phyloP scores from a whole-genome alignment of 2,797 vertebrate genomes.

The Cryptoblepharus egeriae region DNA sequence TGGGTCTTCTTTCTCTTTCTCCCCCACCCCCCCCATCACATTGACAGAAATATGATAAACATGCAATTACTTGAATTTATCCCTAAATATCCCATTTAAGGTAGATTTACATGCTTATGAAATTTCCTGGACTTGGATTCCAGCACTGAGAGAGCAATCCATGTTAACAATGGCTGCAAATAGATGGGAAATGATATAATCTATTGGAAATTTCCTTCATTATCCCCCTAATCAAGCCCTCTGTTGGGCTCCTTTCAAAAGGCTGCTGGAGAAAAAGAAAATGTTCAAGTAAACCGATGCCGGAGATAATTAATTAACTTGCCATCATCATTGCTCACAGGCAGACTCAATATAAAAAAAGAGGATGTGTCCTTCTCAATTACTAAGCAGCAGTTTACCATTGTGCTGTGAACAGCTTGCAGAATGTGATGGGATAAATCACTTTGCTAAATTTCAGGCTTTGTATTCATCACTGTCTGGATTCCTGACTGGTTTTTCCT shows the following conservation, averaged over 20 bases:
- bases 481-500: slow-evolving; percentile 52
- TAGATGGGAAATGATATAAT: slow-evolving; percentile 71
- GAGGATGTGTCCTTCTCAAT: slow-evolving; percentile 72
- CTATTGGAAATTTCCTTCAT: slow-evolving; percentile 76
- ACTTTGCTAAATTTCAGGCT: slow-evolving; percentile 61
- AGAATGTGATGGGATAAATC: slow-evolving; percentile 66
- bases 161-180: slow-evolving; percentile 65
- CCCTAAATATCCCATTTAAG: slow-evolving; percentile 65
- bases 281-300: slow-evolving; percentile 75
- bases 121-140: slow-evolving; percentile 58
- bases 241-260: slow-evolving; percentile 74
- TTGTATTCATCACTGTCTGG: slow-evolving; percentile 50
- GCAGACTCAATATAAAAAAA: slow-evolving; percentile 59
- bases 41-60: slow-evolving; percentile 71
- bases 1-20: slow-evolving; percentile 29
- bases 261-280: slow-evolving; percentile 62
- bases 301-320: slow-evolving; percentile 78
- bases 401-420: slow-evolving; percentile 59
- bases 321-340: slow-evolving; percentile 65
- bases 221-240: slow-evolving; percentile 75
- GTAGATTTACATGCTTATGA: slow-evolving; percentile 66
- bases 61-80: slow-evolving; percentile 66
- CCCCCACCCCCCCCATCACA: slow-evolving; percentile 25
- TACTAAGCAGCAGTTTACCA: slow-evolving; percentile 62
- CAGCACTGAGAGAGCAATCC: slow-evolving; percentile 50